Evolutionary conservation across 2,888 invertebrate species (phyloP), one percentile per base, ranked within the genome.

Genomic region (Pandemis corylana): DNA sequence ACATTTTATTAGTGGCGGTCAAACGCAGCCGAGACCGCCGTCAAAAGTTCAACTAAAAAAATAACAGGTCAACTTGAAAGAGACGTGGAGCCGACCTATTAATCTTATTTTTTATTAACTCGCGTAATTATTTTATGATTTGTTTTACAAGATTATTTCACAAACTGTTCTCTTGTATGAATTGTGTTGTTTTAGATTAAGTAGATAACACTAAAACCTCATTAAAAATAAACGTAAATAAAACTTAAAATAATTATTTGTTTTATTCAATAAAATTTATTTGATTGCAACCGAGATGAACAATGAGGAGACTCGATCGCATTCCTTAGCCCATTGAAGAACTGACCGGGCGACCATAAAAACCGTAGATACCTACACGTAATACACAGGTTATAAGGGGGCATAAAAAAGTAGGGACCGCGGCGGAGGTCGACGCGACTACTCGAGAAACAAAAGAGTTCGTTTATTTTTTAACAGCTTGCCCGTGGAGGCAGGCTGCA

Each of bases 381-480:
- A 94, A 92, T 92, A 93, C 93, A 92, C 94, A 90, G 92, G 94
- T 93, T 94, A 94, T 92, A 94, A 92, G 92, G 91, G 90, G 90
- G 90, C 90, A 93, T 92, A 94, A 94, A 94, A 94, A 94, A 92
- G 89, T 88, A 89, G 91, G 90, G 92, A 90, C 92, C 92, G 92
- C 94, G 90, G 89, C 93, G 94, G 94, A 94, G 94, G 94, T 94
- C 94, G 94, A 90, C 83, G 87, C 88, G 93, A 92, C 94, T 93
- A 92, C 93, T 92, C 93, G 93, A 94, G 94, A 94, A 94, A 94
- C 94, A 94, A 94, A 56, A 94, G 93, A 91, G 86, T 90, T 94
- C 92, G 91, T 94, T 94, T 94, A 94, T 94, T 94, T 94, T 94
- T 94, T 94, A 94, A 94, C 94, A 94, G 94, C 94, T 94, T 90